These are phyloP conservation scores for Pipa parva DNA, from an alignment of 2,113 vertebrate genomes.

Conservation along the genomic window DNA sequence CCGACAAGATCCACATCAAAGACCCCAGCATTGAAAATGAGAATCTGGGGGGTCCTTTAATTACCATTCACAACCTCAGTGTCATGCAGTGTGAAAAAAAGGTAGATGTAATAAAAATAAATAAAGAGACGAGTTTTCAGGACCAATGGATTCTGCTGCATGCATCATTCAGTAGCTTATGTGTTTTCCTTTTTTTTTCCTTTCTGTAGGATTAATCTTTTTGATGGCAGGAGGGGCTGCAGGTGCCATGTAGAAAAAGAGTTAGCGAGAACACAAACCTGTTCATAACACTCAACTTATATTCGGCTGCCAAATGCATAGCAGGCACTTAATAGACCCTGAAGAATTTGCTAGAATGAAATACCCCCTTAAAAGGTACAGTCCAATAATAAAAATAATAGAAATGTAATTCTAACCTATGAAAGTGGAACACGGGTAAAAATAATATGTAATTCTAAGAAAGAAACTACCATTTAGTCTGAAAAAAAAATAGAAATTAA, in stretches of 20 bases:
- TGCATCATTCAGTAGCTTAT: constrained; percentile 17
- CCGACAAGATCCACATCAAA: constrained; percentile 90
- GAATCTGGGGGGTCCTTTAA: constrained; percentile 91
- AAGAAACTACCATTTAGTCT: too few relatives aligned
- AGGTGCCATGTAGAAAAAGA: background rate
- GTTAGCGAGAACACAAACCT: background rate
- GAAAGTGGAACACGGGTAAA: too few relatives aligned
- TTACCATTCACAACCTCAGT: constrained; percentile 89
- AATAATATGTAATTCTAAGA: too few relatives aligned
- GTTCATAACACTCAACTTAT: background rate
- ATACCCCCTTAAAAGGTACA: too few relatives aligned
- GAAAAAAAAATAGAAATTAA: too few relatives aligned
- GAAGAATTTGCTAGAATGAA: too few relatives aligned
- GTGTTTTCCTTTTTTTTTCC: background rate
- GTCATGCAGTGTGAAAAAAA: constrained; percentile 72
- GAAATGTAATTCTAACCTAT: too few relatives aligned
- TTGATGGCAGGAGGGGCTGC: background rate
- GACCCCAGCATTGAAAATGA: constrained; percentile 73
- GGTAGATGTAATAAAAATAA: constrained; percentile 44
- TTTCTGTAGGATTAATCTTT: background rate
- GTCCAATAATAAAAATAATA: too few relatives aligned
- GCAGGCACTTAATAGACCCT: too few relatives aligned
- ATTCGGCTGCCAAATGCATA: too few relatives aligned
- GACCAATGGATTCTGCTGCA: constrained; percentile 68
- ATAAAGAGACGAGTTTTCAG: constrained; percentile 73